Base-by-base conservation (phyloP, 1,140 invertebrate genomes). In the Zaprionus capensis region DNA sequence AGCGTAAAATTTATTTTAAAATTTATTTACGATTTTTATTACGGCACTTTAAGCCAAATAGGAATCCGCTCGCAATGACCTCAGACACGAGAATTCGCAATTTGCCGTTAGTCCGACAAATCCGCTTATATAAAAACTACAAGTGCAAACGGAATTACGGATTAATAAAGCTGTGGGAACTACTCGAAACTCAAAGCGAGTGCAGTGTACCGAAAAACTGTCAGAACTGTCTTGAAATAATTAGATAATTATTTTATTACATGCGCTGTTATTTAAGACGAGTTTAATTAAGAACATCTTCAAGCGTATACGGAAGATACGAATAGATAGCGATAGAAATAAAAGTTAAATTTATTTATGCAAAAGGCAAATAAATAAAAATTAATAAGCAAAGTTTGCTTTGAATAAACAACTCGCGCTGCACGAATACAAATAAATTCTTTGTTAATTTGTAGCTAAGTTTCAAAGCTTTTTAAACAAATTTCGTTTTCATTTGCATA, bases 401-500 rank as follows among this genome's bases (percentile, higher is more conserved):
- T 64, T 31, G 20, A 69, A 61, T 57, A 73, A 41, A 28, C 63
- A 57, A 59, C 6, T 26, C 26, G 46, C 49, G 24, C n/a, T 46
- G 49, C 41, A 38, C 59, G 57, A 80, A 80, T 75, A 72, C 41
- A 74, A 58, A 88, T 90, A 86, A 76, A 86, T 86, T 69, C 68
- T 71, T 81, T 64, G 67, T 81, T 88, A 90, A 88, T 88, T 84
- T 76, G 78, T 56, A 34, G 59, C 67, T 44, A 59, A 74, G 66
- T 82, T 87, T 74, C 71, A 75, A 70, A 73, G 82, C 77, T 85
- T 88, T 87, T 68, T 73, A 62, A 72, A 73, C 73, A 73, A 73
- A 77, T 77, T 77, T 77, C 75, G 64, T 77, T 77, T 90, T 72
- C 85, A 88, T 88, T 88, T 84, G 84, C 84, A 88, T 88, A 88